phyloP scores from a whole-genome alignment of 1,140 invertebrate genomes.

The Uloborus diversus region DNA sequence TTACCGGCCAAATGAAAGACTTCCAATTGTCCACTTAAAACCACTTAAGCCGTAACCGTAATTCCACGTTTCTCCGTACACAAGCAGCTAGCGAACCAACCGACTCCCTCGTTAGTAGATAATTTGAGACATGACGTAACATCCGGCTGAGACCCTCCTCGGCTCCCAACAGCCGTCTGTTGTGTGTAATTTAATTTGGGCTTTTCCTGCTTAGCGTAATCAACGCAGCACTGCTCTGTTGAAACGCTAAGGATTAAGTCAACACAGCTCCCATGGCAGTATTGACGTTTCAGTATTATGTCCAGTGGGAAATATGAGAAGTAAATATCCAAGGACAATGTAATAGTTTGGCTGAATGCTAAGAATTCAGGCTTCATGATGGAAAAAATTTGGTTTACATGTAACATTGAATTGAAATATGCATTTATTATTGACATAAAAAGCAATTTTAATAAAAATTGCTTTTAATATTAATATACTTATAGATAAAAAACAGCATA shows the following conservation, averaged over 20 bases:
- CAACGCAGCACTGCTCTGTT: slow-evolving; percentile 22
- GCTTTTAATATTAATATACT: too few species aligned
- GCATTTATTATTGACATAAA: too few species aligned
- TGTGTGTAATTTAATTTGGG: slow-evolving; percentile 39
- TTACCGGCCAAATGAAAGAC: not conserved
- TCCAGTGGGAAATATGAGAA: too few species aligned
- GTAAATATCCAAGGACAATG: too few species aligned
- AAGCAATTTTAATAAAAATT: too few species aligned
- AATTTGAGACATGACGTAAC: slow-evolving; percentile 45
- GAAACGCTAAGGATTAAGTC: not conserved
- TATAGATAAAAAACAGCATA: too few species aligned
- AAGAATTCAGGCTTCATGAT: too few species aligned
- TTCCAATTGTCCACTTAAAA: slow-evolving; percentile 26
- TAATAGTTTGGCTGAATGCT: too few species aligned
- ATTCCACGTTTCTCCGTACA: slow-evolving; percentile 18
- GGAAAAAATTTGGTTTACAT: too few species aligned
- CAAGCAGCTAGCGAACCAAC: not conserved
- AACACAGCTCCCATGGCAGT: too few species aligned
- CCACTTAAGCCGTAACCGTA: slow-evolving; percentile 49
- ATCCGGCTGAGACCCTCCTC: slow-evolving; percentile 33
- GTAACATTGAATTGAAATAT: too few species aligned
- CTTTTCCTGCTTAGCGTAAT: slow-evolving; percentile 50
- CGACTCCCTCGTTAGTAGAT: slow-evolving; percentile 41
- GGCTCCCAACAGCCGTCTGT: slow-evolving; percentile 27
- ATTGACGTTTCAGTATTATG: too few species aligned